Percentiles rank a stretch among this genome's conserved stretches.
These are phyloP conservation scores for Pseudobourletiella spinata DNA, from an alignment of 1,140 invertebrate species.

Conservation along the genomic window DNA sequence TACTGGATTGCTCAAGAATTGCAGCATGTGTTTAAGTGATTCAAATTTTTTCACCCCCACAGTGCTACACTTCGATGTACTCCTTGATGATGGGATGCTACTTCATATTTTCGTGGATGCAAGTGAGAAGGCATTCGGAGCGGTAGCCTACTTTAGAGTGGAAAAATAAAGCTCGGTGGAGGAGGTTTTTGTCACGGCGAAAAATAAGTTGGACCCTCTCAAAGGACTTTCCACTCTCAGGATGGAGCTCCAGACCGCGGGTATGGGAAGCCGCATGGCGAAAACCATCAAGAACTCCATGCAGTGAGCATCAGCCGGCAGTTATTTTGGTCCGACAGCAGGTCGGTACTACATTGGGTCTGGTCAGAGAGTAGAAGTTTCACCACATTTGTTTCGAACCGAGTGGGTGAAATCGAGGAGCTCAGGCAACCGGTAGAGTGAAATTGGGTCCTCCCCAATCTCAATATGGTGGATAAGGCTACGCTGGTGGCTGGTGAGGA, in stretches of 20 bases:
- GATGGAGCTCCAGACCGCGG: slow-evolving; percentile 42
- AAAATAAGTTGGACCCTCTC: slow-evolving; percentile 35
- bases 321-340: slow-evolving; percentile 27
- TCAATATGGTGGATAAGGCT: too few relatives aligned
- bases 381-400: slow-evolving; percentile 26
- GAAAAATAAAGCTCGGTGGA: not conserved
- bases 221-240: slow-evolving; percentile 40
- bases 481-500: too few relatives aligned
- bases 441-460: slow-evolving; percentile 8
- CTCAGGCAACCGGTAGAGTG: not conserved
- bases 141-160: not conserved
- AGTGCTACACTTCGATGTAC: slow-evolving; percentile 13
- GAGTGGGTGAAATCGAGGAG: slow-evolving; percentile 34
- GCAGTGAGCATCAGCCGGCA: not conserved
- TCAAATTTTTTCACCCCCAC: not conserved
- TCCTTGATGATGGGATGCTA: slow-evolving; percentile 2
- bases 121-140: too few relatives aligned
- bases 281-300: slow-evolving; percentile 6
- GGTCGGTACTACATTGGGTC: slow-evolving; percentile 24
- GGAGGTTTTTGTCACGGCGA: not conserved
- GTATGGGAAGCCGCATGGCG: slow-evolving; percentile 38
- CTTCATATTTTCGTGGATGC: too few relatives aligned
- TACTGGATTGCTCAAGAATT: not conserved
- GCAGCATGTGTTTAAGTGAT: not conserved
- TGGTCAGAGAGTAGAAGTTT: slow-evolving; percentile 7